Percentiles rank a stretch among this genome's conserved stretches.
phyloP scores from a whole-genome alignment of 2,888 invertebrate genomes.

The Calameuta pallipes region DNA sequence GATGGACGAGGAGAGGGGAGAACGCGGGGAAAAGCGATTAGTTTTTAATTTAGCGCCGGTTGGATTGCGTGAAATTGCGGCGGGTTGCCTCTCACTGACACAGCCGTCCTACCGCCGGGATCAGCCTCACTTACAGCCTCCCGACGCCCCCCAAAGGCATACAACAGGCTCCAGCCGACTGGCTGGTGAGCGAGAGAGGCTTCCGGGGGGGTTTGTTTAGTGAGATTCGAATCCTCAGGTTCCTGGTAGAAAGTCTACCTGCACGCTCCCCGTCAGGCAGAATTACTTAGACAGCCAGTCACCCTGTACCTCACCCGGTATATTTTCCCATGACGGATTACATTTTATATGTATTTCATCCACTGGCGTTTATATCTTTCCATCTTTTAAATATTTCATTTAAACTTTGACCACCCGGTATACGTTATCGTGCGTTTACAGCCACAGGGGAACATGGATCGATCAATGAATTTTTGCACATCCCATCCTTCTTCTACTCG shows the following conservation, averaged over 20 bases:
- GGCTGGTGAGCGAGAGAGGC: background rate
- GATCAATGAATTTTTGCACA: too few relatives aligned
- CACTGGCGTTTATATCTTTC: too few relatives aligned
- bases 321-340: background rate
- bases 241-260: background rate
- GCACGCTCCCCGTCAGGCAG: background rate
- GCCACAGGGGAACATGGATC: too few relatives aligned
- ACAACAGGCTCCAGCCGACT: background rate
- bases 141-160: background rate
- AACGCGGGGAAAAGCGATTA: conserved; percentile 50
- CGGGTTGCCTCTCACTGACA: conserved; percentile 10
- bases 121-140: background rate
- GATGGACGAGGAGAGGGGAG: conserved; percentile 31
- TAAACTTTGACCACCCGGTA: too few relatives aligned
- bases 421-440: too few relatives aligned
- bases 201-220: conserved; percentile 4
- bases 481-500: too few relatives aligned
- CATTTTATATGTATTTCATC: background rate
- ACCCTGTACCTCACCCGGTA: background rate
- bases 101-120: background rate
- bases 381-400: too few relatives aligned
- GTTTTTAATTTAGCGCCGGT: conserved; percentile 56
- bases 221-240: background rate
- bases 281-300: background rate
- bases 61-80: conserved; percentile 57